A percentile compares a stretch with the other conserved stretches of the same genome.
Conservation (phyloP, 2,113 vertebrate genomes). For the Tachuris rubrigastra region DNA sequence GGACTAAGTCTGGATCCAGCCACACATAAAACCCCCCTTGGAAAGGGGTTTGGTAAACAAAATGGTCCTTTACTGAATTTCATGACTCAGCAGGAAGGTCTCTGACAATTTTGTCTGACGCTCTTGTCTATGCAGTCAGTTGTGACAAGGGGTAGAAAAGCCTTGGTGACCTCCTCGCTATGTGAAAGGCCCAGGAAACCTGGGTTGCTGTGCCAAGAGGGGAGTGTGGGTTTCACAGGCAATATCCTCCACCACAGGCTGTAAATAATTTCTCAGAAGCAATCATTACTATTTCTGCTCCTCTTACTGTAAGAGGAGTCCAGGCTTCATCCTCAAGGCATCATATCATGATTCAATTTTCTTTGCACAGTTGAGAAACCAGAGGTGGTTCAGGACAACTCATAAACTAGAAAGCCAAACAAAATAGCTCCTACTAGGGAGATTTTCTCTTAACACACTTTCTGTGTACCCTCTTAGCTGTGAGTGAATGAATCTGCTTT, state of each 20-base stretch:
- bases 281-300: neutral
- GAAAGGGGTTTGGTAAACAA: neutral
- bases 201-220: neutral
- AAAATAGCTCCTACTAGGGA: neutral
- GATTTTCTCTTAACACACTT: neutral
- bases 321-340: neutral
- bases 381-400: neutral
- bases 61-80: neutral
- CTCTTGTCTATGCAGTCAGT: neutral
- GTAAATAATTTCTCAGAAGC: neutral
- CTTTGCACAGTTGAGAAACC: neutral
- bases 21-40: neutral
- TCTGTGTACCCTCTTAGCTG: neutral
- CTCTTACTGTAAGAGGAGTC: neutral
- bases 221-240: neutral
- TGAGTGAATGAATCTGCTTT: neutral
- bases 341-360: neutral
- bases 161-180: neutral
- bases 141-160: neutral
- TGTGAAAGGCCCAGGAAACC: neutral
- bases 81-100: neutral
- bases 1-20: neutral
- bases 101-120: neutral
- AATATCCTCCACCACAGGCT: neutral
- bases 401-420: neutral